These are phyloP conservation scores for Argyresthia albistria DNA, from an alignment of 2,888 invertebrate genomes.

Conservation along the genomic window DNA sequence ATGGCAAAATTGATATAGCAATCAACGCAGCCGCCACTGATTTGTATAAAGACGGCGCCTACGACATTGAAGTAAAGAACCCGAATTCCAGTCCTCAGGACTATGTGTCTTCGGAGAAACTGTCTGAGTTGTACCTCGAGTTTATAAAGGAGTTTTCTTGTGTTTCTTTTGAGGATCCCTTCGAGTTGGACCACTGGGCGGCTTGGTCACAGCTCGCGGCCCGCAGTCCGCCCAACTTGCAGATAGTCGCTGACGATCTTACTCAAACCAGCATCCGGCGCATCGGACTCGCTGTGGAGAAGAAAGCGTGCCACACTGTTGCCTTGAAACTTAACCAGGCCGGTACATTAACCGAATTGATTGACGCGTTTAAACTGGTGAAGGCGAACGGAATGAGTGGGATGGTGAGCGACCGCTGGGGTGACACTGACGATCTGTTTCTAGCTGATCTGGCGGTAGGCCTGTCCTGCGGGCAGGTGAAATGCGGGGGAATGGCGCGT, in stretches of 20 bases:
- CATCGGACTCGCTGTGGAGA: constrained; percentile 92
- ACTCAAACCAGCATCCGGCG: constrained; percentile 93
- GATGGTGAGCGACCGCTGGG: constrained; percentile 74
- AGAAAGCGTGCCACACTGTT: constrained; percentile 95
- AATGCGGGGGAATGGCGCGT: constrained; percentile 97
- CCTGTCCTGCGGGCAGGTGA: constrained; percentile 96
- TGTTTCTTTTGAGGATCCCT: constrained; percentile 96
- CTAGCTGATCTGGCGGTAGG: constrained; percentile 98
- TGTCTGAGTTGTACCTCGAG: constrained; percentile 88
- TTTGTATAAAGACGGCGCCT: constrained; percentile 87
- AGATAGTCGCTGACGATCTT: constrained; percentile 94
- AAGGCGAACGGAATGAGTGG: constrained; percentile 97
- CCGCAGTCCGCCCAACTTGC: constrained; percentile 73
- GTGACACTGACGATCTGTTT: constrained; percentile 98
- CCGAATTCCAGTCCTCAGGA: constrained; percentile 87
- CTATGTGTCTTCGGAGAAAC: constrained; percentile 86
- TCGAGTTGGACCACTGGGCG: constrained; percentile 98
- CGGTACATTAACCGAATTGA: constrained; percentile 96
- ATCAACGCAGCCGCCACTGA: constrained; percentile 98
- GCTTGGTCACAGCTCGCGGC: constrained; percentile 88
- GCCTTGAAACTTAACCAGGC: constrained; percentile 97
- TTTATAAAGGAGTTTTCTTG: constrained; percentile 93
- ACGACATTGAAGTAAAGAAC: constrained; percentile 98
- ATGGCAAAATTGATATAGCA: constrained; percentile 91
- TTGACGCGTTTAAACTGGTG: constrained; percentile 90